Evolutionary conservation across 2,888 invertebrate genomes (phyloP).

Genomic region (Tenthredo notha): DNA sequence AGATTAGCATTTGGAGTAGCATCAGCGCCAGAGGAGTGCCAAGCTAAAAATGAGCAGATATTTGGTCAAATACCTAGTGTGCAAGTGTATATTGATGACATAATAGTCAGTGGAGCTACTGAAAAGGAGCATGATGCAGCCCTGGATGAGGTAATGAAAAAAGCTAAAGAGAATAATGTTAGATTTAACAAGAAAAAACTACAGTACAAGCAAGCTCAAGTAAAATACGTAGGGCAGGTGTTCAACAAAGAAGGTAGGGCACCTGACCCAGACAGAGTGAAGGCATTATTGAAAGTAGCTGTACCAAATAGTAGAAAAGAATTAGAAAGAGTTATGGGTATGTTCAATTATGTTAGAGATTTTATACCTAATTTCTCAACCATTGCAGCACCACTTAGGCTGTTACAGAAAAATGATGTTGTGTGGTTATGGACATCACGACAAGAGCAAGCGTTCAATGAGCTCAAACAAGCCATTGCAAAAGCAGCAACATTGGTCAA

Average conservation of each 20-base stretch:
- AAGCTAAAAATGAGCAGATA: neutral
- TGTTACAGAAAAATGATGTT: conserved; percentile 56
- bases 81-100: conserved; percentile 53
- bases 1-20: conserved; percentile 29
- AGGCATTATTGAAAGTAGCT: conserved; percentile 52
- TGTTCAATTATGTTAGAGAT: conserved; percentile 60
- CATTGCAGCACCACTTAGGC: conserved; percentile 55
- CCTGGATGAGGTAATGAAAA: no score
- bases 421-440: conserved; percentile 57
- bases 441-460: conserved; percentile 55
- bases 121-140: conserved; percentile 49
- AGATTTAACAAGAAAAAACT: conserved; percentile 55
- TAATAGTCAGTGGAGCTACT: conserved; percentile 19
- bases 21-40: conserved; percentile 26
- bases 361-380: conserved; percentile 59
- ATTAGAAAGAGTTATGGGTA: conserved; percentile 58
- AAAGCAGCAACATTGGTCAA: conserved; percentile 55
- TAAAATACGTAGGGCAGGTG: conserved; percentile 57
- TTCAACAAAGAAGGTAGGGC: conserved; percentile 55
- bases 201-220: conserved; percentile 53
- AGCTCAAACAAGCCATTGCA: conserved; percentile 55
- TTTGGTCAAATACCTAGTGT: conserved; percentile 24
- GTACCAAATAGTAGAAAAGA: conserved; percentile 57
- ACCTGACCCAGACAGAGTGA: conserved; percentile 51
- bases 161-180: conserved; percentile 44